Base-by-base conservation (phyloP, 2,113 vertebrate species). In the Xenopus laevis region DNA sequence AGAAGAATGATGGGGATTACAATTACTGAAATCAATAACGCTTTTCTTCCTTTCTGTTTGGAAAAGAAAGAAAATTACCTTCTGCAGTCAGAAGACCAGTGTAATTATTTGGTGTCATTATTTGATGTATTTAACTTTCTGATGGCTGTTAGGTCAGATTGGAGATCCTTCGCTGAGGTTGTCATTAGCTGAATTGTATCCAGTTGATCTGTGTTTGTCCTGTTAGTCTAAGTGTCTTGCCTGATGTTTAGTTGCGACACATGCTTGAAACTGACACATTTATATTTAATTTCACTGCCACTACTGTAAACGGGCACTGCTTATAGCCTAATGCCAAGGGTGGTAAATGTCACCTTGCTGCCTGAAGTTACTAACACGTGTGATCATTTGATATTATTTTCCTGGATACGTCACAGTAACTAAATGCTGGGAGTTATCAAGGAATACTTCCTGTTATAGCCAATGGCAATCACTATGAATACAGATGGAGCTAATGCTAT, bases 121-220 rank as follows among this genome's bases (percentile, higher is more conserved):
- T 82, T 84, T 83, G 79, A 83, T 84, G 79, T 72, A 78, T 82
- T 86, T 82, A 83, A 78, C 78, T 82, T 82, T 55, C 72, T 71
- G 71, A 79, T 71, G 75, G 78, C 58, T 64, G 68, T 79, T 79
- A 80, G 79, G 60, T 67, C 74, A 78, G 78, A 61, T 50, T 66
- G 44, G 47, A 60, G 73, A 53, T 52, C 46, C 46, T 62, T 71
- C 21, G 33, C 21, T n/a, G 13, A 71, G 57, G 45, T 50, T 69
- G 65, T 69, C 73, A 75, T 75, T 75, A 75, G 59, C 40, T 68
- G 45, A 67, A 75, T 75, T 69, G 73, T 59, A 75, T 75, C 65
- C 65, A 68, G 57, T 62, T 75, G 73, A 69, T 46, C 47, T 67
- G 58, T 75, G 58, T 75, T 75, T 68, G 73, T 68, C 58, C 73